Base-by-base conservation (phyloP, 2,888 invertebrate species). In the Hydrotaea diabolus region DNA sequence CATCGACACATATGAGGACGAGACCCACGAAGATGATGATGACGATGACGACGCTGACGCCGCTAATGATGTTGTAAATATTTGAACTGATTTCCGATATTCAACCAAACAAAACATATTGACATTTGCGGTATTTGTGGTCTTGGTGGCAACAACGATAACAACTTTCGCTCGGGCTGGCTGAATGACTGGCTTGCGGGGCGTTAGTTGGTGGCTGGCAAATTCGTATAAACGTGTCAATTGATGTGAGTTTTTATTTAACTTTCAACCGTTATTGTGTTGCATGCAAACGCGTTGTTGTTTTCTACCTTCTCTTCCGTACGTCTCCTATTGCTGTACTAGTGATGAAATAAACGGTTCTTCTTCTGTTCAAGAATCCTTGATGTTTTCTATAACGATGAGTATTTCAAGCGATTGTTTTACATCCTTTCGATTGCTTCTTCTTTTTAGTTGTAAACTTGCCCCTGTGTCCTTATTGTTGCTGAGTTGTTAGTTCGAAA, bases 21-120 rank as follows among this genome's bases (percentile, higher is more conserved):
- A 31, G 31, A 31, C 3, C 31, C 46, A 39, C 39, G 53, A 36
- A 17, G 13, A 9, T 43, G 23, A 15, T 23, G 15, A 19, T 21
- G 31, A 19, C 13, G 21, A 23, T 21, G 46, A 0, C 9, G 23
- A 26, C 26, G 59, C 59, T 74, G 59, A 69, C 19, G 21, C 69
- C n/a, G 13, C 21, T 69, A 46, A 69, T 26, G 57, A 19, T 73
- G 23, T 62, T 74, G 74, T 74, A 62, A 74, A 74, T 74, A 74
- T 74, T 74, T 74, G 59, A 11, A 46, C 39, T 23, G 69, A 31
- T 46, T 46, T 46, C 43, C 21, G 46, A 69, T 69, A 69, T n/a
- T 23, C 69, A 69, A 21, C 11, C 69, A 69, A 69, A 69, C 43
- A 43, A 69, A 69, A 69, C 69, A 69, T 69, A 69, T 69, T 74